phyloP scores from a whole-genome alignment of 2,797 vertebrate genomes.

The Pelobates cultripes region DNA sequence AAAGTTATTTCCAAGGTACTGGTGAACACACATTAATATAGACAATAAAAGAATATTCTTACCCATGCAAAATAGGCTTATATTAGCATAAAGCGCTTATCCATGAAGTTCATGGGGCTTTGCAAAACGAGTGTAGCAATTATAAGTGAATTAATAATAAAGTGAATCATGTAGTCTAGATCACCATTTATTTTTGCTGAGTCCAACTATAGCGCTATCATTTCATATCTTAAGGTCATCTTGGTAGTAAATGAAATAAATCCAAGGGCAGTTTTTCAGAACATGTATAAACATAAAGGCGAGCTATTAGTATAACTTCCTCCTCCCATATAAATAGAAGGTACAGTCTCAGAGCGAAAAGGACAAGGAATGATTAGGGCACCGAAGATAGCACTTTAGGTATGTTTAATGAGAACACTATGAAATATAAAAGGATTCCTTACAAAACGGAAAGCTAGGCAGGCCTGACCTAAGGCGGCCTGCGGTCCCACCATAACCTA shows the following conservation, averaged over 20 bases:
- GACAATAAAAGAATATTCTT: not conserved
- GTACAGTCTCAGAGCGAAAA: conserved; percentile 11
- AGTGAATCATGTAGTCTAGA: not conserved
- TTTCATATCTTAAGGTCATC: not conserved
- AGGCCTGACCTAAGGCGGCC: not conserved
- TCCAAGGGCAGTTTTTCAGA: not conserved
- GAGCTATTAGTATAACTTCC: too few relatives aligned
- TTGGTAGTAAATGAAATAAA: not conserved
- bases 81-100: not conserved
- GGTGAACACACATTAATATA: not conserved
- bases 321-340: not conserved
- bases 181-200: not conserved
- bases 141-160: conserved; percentile 16
- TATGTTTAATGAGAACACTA: not conserved
- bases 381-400: conserved; percentile 21
- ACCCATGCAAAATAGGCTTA: not conserved
- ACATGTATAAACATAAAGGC: not conserved
- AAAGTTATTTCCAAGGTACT: not conserved
- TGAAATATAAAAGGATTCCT: not conserved
- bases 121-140: not conserved
- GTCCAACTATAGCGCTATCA: not conserved
- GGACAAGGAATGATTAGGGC: conserved; percentile 17
- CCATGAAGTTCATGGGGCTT: not conserved
- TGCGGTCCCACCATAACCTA: not conserved
- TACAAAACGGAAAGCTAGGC: conserved; percentile 23